Conservation (phyloP, 2,888 invertebrate species). For the Noctua janthina region DNA sequence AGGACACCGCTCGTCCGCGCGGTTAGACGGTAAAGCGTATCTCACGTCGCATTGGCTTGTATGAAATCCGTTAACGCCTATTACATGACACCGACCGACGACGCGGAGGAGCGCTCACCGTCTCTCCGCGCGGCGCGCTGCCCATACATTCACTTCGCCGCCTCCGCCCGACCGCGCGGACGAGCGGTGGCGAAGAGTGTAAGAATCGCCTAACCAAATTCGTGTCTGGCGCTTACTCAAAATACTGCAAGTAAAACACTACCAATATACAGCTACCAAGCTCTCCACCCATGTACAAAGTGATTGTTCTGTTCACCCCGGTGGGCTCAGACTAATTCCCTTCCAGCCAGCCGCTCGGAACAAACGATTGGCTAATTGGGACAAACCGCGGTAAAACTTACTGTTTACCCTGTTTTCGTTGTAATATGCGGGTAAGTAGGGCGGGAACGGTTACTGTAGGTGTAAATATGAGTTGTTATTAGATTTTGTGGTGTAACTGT, state of each 20-base stretch:
- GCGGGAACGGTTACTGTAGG: not conserved
- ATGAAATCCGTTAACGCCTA: not conserved
- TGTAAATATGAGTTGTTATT: slow-evolving; percentile 15
- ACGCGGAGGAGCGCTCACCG: not conserved
- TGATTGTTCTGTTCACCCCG: slow-evolving; percentile 55
- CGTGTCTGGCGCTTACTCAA: not conserved
- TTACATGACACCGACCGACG: not conserved
- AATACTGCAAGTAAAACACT: not conserved
- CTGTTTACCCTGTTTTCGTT: slow-evolving; percentile 43
- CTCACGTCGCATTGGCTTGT: not conserved
- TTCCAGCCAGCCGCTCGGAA: slow-evolving; percentile 57
- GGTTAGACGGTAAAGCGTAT: not conserved
- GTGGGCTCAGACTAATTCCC: slow-evolving; percentile 54
- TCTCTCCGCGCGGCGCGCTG: not conserved
- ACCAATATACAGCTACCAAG: not conserved
- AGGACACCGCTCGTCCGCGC: not conserved
- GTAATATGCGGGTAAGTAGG: slow-evolving; percentile 40
- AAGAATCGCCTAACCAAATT: not conserved
- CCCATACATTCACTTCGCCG: too few relatives aligned
- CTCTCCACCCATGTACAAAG: not conserved
- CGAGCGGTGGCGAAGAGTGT: not conserved
- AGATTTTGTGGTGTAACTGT: not conserved
- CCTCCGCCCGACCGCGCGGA: not conserved
- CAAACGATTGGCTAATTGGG: slow-evolving; percentile 69
- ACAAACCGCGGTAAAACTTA: slow-evolving; percentile 59